phyloP scores from a whole-genome alignment of 64 coral and sea anemone genomes.

The Catalaphyllia jardinei region DNA sequence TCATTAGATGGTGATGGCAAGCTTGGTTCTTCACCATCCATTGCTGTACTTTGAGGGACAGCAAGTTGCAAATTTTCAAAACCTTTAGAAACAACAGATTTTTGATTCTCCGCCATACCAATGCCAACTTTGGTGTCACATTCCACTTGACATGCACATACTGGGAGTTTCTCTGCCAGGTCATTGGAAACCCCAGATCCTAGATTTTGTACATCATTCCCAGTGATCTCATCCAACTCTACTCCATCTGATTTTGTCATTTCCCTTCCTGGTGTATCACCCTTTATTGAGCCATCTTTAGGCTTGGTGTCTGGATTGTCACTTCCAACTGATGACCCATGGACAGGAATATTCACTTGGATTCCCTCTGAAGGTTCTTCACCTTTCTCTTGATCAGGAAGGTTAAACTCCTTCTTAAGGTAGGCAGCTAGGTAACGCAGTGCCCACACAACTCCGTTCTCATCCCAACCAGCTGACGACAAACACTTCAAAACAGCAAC shows the following conservation, averaged over 20 bases:
- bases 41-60: neutral
- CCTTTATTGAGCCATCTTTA: neutral
- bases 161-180: neutral
- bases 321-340: neutral
- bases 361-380: neutral
- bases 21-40: neutral
- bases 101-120: neutral
- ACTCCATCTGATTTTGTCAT: neutral
- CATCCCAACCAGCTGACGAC: slow-evolving; percentile 78
- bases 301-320: neutral
- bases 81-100: neutral
- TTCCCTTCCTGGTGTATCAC: neutral
- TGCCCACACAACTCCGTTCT: slow-evolving; percentile 89
- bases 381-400: slow-evolving; percentile 22
- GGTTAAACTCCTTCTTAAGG: slow-evolving; percentile 79
- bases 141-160: neutral
- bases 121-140: no score
- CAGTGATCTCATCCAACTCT: neutral
- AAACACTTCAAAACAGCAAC: slow-evolving; percentile 92
- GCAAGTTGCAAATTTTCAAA: neutral
- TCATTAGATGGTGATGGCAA: neutral
- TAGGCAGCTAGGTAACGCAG: slow-evolving; percentile 82
- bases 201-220: neutral
- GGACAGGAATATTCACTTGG: neutral
- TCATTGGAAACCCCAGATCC: neutral